Conservation (phyloP, 2,797 vertebrate species). For the Sparus aurata region DNA sequence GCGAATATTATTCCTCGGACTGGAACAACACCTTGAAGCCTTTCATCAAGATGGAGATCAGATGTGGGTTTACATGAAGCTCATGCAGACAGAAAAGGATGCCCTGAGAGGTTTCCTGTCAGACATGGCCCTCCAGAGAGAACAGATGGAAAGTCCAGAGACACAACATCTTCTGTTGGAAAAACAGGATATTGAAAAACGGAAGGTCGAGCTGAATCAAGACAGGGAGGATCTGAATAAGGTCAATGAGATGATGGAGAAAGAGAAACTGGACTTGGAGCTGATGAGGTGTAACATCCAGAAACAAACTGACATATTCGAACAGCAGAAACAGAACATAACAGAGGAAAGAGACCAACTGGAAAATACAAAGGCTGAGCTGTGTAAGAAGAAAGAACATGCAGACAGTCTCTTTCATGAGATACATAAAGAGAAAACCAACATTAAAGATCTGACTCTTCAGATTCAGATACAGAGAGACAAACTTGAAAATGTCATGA, state of each 20-base stretch:
- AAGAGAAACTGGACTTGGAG: conserved; percentile 20
- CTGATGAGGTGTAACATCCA: neutral
- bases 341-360: neutral
- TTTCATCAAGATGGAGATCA: too few relatives aligned
- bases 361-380: neutral
- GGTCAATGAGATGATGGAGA: neutral
- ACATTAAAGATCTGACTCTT: neutral
- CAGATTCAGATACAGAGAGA: neutral
- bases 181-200: too few relatives aligned
- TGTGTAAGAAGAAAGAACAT: neutral
- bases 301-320: conserved; percentile 4
- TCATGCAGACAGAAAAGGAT: too few relatives aligned
- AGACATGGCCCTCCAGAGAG: too few relatives aligned
- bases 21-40: too few relatives aligned
- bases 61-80: too few relatives aligned
- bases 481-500: neutral
- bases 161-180: too few relatives aligned
- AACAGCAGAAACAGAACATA: conserved; percentile 21
- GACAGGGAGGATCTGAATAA: conserved; percentile 5
- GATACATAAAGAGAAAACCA: neutral
- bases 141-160: too few relatives aligned
- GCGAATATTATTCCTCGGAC: too few relatives aligned
- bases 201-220: neutral
- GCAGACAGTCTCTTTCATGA: neutral
- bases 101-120: too few relatives aligned